Conservation (phyloP, 2,797 vertebrate species). For the Sternarchorhynchus goeldii region DNA sequence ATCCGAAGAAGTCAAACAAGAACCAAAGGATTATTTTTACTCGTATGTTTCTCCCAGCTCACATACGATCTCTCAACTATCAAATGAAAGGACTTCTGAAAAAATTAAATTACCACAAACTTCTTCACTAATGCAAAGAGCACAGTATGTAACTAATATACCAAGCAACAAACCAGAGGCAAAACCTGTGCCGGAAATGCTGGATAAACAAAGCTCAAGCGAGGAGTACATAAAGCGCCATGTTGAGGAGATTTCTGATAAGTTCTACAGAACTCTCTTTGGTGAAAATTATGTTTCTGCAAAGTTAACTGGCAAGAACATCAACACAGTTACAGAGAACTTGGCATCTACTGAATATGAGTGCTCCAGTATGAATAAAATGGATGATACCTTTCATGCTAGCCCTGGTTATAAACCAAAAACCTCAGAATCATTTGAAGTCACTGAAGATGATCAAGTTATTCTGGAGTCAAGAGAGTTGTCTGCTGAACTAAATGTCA, state of each 20-base stretch:
- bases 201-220: slow-evolving; percentile 41
- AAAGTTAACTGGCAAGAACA: slow-evolving; percentile 34
- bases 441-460: slow-evolving; percentile 46
- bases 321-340: slow-evolving; percentile 36
- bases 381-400: slow-evolving; percentile 20
- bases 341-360: slow-evolving; percentile 16
- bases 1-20: slow-evolving; percentile 65
- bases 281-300: slow-evolving; percentile 55
- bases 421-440: slow-evolving; percentile 36
- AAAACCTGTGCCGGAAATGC: slow-evolving; percentile 22
- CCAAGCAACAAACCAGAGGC: neutral
- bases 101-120: slow-evolving; percentile 28
- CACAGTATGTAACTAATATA: slow-evolving; percentile 16
- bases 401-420: slow-evolving; percentile 27
- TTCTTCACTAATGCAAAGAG: neutral
- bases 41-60: slow-evolving; percentile 31
- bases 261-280: slow-evolving; percentile 72
- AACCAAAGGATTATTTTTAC: slow-evolving; percentile 44
- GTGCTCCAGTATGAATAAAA: slow-evolving; percentile 32
- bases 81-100: slow-evolving; percentile 43
- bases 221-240: slow-evolving; percentile 60
- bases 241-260: slow-evolving; percentile 68
- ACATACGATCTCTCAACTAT: slow-evolving; percentile 19
- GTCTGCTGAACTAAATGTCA: slow-evolving; percentile 41
- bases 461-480: slow-evolving; percentile 14